Conservation (phyloP, 37 sponge, comb jelly and placozoan genomes). For the Tethya wilhelma region DNA sequence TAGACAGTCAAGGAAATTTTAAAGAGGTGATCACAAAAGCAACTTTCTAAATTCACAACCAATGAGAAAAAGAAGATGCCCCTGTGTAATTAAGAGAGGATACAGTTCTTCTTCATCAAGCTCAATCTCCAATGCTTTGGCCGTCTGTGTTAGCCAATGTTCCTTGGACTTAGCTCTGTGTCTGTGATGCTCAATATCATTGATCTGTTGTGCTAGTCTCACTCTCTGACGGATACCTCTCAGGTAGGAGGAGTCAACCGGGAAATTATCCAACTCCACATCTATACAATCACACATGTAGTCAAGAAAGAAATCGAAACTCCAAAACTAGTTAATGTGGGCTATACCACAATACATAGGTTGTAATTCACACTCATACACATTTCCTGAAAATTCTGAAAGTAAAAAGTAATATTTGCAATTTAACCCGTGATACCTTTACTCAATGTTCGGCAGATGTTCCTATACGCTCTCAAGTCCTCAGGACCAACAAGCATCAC, state of each 20-base stretch:
- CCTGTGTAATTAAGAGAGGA: no score
- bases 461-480: conserved; percentile 70
- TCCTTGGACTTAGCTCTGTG: conserved; percentile 7
- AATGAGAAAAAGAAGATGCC: no score
- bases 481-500: conserved; percentile 91
- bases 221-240: conserved; percentile 46
- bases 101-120: conserved; percentile 69
- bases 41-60: no score
- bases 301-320: no score
- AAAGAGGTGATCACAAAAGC: background rate
- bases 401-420: background rate
- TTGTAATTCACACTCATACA: no score
- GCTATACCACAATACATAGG: no score
- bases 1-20: background rate
- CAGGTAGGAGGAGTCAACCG: conserved; percentile 64
- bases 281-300: no score
- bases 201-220: conserved; percentile 61
- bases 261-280: conserved; percentile 69
- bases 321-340: no score
- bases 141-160: conserved; percentile 65
- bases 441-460: conserved; percentile 81
- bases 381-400: no score
- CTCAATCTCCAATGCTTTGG: conserved; percentile 79
- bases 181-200: conserved; percentile 28
- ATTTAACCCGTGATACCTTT: no score